Conservation (phyloP, 2,113 vertebrate species). For the Lucifuga dentata region DNA sequence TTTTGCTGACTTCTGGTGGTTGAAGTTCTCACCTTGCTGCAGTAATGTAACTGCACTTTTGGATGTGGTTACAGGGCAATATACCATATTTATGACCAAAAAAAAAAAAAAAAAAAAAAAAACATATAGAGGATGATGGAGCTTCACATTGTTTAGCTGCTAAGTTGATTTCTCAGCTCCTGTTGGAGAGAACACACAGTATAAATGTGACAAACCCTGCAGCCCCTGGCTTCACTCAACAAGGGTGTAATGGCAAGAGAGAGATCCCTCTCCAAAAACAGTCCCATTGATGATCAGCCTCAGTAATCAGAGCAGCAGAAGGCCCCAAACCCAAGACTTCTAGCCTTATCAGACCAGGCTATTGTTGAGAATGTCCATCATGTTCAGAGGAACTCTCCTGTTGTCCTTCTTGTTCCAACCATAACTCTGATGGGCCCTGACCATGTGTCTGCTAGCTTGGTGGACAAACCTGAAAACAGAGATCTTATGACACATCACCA, state of each 20-base stretch:
- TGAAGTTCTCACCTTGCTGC: no score
- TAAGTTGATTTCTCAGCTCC: no score
- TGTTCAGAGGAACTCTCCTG: conserved; percentile 58
- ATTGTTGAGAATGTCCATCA: conserved; percentile 33
- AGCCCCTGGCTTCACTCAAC: conserved; percentile 87
- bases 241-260: conserved; percentile 36
- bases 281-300: background rate
- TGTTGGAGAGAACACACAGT: no score
- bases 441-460: background rate
- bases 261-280: conserved; percentile 21
- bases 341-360: conserved; percentile 61
- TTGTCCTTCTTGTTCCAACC: conserved; percentile 61
- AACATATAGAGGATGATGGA: no score
- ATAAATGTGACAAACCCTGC: conserved; percentile 74
- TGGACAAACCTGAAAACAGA: conserved; percentile 48
- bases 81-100: no score
- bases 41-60: no score
- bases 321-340: conserved; percentile 62
- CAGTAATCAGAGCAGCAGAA: conserved; percentile 56
- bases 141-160: no score
- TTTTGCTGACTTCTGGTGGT: no score
- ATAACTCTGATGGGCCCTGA: conserved; percentile 31
- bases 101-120: no score
- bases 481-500: no score
- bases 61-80: no score